Evolutionary conservation across 2,113 vertebrate species (phyloP).

Genomic region (Marmota monax): DNA sequence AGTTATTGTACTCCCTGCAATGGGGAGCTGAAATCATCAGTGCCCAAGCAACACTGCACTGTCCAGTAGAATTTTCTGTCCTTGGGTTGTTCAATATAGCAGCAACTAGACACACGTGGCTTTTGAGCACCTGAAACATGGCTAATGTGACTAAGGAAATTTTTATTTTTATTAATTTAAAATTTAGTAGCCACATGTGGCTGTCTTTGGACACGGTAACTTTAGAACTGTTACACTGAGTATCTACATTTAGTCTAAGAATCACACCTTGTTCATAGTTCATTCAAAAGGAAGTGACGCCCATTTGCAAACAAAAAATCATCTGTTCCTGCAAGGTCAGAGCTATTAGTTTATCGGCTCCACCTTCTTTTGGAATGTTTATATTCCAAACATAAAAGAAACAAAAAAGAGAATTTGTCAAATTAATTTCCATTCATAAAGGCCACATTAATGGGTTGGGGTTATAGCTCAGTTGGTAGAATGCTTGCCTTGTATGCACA

Average conservation of each 20-base stretch:
- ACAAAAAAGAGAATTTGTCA: constrained; percentile 26
- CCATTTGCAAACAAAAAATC: constrained; percentile 27
- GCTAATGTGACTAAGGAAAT: background rate
- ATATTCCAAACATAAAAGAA: no score
- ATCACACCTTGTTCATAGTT: constrained; percentile 17
- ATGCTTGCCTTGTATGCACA: no score
- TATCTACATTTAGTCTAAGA: background rate
- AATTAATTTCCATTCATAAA: constrained; percentile 39
- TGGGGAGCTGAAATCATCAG: background rate
- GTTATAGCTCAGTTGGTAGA: no score
- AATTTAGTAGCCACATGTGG: constrained; percentile 6
- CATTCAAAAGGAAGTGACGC: constrained; percentile 26
- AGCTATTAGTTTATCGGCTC: constrained; percentile 43
- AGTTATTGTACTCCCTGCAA: background rate
- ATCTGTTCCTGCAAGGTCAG: background rate
- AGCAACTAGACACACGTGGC: background rate
- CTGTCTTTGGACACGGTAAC: background rate
- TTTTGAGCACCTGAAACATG: background rate
- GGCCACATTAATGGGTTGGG: background rate
- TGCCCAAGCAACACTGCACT: background rate
- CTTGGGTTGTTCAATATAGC: background rate
- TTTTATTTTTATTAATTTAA: constrained; percentile 55
- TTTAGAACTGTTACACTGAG: background rate
- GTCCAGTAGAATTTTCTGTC: background rate
- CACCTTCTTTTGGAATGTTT: background rate